These are phyloP conservation scores for Rhagium mordax DNA, from an alignment of 2,888 invertebrate species.

Conservation along the genomic window DNA sequence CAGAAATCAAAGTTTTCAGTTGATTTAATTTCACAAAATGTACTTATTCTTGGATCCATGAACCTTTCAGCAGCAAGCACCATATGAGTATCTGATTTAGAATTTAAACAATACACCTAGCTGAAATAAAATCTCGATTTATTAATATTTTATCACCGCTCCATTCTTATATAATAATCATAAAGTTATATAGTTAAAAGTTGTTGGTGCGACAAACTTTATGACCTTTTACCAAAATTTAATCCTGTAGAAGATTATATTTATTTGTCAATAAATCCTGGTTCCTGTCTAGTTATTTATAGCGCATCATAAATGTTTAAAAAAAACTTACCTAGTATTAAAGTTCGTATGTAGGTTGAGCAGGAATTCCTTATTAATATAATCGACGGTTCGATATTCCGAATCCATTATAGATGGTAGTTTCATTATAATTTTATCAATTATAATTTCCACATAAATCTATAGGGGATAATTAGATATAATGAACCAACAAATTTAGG, in stretches of 20 bases:
- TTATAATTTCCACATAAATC: slow-evolving; percentile 35
- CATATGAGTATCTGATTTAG: neutral
- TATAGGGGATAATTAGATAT: slow-evolving; percentile 29
- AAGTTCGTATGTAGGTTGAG: slow-evolving; percentile 2
- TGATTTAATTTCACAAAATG: too few relatives aligned
- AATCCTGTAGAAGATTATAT: slow-evolving; percentile 27
- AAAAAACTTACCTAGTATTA: neutral
- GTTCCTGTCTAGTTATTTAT: slow-evolving; percentile 15
- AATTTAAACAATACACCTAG: neutral
- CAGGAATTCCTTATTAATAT: slow-evolving; percentile 9
- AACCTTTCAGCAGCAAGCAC: neutral
- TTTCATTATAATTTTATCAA: slow-evolving; percentile 30
- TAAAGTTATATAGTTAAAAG: slow-evolving; percentile 5
- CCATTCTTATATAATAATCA: slow-evolving; percentile 7
- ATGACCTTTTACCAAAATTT: slow-evolving; percentile 20
- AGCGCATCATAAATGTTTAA: slow-evolving; percentile 11
- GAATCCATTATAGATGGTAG: slow-evolving; percentile 23
- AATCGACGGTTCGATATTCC: slow-evolving; percentile 20
- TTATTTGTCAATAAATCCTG: slow-evolving; percentile 15
- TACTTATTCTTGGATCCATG: too few relatives aligned
- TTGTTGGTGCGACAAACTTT: slow-evolving; percentile 15
- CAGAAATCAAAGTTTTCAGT: too few relatives aligned
- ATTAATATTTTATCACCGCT: slow-evolving; percentile 12
- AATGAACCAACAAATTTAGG: slow-evolving; percentile 29
- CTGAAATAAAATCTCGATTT: slow-evolving; percentile 11